phyloP scores from a whole-genome alignment of 2,113 vertebrate genomes.

The Nettapus auritus region DNA sequence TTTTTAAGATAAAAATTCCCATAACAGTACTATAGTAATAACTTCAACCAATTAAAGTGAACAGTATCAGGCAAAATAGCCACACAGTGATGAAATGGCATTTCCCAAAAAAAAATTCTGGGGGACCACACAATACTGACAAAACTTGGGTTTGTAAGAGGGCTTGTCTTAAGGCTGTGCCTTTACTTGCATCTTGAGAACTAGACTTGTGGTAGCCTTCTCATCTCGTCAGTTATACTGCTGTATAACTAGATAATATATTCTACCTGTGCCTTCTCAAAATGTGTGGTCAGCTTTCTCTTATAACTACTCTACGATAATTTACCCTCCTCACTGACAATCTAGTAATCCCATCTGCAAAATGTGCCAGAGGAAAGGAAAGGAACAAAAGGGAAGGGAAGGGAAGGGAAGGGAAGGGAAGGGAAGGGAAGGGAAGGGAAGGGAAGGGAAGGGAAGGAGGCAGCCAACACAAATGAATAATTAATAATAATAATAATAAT shows the following conservation, averaged over 20 bases:
- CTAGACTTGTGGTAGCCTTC: neutral
- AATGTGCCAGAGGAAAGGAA: neutral
- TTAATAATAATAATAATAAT: neutral
- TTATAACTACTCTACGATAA: neutral
- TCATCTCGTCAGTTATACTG: neutral
- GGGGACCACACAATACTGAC: neutral
- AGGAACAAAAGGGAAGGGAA: neutral
- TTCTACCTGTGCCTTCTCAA: neutral
- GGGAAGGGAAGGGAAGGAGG: too few relatives aligned
- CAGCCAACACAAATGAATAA: neutral
- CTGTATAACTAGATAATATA: neutral
- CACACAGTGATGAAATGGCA: neutral
- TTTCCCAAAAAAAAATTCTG: neutral
- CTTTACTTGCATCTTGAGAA: neutral
- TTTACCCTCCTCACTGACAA: neutral
- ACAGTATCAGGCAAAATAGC: neutral
- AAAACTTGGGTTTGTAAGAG: neutral
- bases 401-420: too few relatives aligned
- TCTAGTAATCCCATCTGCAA: neutral
- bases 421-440: too few relatives aligned
- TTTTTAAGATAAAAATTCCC: slow-evolving; percentile 35
- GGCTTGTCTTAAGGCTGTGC: neutral
- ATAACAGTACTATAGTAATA: neutral
- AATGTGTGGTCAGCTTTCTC: neutral
- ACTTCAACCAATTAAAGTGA: slow-evolving; percentile 13